Evolutionary conservation across 2,888 invertebrate species (phyloP), one percentile per base, ranked within the genome.

Genomic region (Ceriagrion tenellum): DNA sequence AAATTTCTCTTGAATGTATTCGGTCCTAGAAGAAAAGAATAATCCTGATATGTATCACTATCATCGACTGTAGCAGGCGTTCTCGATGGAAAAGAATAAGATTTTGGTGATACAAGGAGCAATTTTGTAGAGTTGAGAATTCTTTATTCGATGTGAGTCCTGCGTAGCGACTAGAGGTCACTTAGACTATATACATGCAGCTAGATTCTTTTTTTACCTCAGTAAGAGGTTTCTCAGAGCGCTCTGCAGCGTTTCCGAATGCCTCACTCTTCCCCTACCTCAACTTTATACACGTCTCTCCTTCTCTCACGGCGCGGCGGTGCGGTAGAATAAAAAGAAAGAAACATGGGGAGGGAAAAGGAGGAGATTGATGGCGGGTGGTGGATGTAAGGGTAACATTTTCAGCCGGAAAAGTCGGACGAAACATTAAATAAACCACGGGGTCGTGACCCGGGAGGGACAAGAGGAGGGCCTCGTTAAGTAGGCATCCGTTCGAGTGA

Each of bases 341-440:
- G 10, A 35, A 35, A 81, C 35, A 35, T 13, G 35, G 81, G 35
- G 35, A 35, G 16, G 13, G 35, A 6, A 18, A 35, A 35, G 26
- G 18, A 81, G 35, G 35, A 81, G 81, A 81, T 81, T 81, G 81
- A 81, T 81, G 81, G 81, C 81, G 69, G 63, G 47, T 74, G 93
- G 55, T 93, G 69, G 59, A 40, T 40, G 93, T 26, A 69, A 69
- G 47, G 47, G 47, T 40, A 93, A 69, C 47, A 47, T 93, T 69
- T 93, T 69, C n/a, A 69, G 63, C 40, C 91, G 91, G 91, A 91
- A 91, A 63, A 91, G 63, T 35, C 47, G 69, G 93, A 93, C 35
- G 69, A 30, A 93, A 93, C 93, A 93, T 93, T 93, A 93, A 93
- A 93, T 69, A 93, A 69, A 93, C 93, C 93, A 93, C 63, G 69